Conservation (phyloP, 2,797 vertebrate species). For the Protonibea diacanthus region DNA sequence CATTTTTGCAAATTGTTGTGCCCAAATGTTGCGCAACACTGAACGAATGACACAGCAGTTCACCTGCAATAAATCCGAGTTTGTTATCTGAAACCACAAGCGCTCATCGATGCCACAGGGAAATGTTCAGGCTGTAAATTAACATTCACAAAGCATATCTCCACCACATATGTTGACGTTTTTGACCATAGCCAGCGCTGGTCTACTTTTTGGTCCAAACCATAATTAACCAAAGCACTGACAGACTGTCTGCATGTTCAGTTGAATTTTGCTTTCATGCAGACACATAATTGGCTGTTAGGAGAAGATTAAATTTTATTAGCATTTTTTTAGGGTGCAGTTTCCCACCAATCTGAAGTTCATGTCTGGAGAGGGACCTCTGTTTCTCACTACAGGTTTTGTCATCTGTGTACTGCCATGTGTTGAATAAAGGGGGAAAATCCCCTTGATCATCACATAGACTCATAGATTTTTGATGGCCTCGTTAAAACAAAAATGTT, state of each 20-base stretch:
- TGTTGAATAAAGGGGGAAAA: too few species aligned
- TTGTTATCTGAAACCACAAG: neutral
- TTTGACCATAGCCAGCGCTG: neutral
- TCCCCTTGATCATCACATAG: neutral
- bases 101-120: neutral
- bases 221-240: neutral
- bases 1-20: neutral
- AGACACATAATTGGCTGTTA: neutral
- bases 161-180: neutral
- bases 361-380: too few species aligned
- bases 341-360: too few species aligned
- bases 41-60: neutral
- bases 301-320: too few species aligned
- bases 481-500: neutral
- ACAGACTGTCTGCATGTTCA: neutral
- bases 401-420: too few species aligned
- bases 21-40: neutral
- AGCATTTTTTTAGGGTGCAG: too few species aligned
- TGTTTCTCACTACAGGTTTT: too few species aligned
- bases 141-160: too few species aligned
- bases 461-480: neutral
- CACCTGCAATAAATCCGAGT: neutral
- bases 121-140: neutral
- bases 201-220: neutral
- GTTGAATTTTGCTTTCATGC: neutral